Conservation (phyloP, 2,113 vertebrate genomes). For the Dasyprocta punctata region DNA sequence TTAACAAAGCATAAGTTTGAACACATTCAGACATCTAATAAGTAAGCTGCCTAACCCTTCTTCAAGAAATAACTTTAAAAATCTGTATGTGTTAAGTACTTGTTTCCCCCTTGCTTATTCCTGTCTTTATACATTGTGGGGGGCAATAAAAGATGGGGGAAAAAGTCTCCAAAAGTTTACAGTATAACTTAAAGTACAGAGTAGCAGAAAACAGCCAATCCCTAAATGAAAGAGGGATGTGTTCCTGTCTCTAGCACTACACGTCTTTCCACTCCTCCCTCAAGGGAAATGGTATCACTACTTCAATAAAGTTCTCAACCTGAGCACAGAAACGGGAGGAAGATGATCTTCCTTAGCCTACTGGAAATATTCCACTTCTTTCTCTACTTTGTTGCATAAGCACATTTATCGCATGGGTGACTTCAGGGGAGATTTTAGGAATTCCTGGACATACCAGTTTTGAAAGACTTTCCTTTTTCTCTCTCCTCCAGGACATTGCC, state of each 20-base stretch:
- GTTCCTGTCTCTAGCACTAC: background rate
- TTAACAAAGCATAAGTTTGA: conserved; percentile 28
- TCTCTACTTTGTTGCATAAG: background rate
- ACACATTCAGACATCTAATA: conserved; percentile 27
- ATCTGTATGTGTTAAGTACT: background rate
- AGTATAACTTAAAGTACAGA: background rate
- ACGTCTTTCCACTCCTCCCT: background rate
- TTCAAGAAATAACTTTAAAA: background rate
- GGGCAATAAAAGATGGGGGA: background rate
- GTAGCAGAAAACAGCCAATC: background rate
- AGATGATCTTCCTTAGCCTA: background rate
- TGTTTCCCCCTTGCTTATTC: background rate
- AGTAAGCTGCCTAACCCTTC: background rate
- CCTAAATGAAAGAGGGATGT: background rate
- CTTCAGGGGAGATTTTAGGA: background rate
- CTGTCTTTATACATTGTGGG: background rate
- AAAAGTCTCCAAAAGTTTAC: background rate
- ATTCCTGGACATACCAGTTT: background rate
- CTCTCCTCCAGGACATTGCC: background rate
- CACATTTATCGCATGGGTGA: background rate
- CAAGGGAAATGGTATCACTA: background rate
- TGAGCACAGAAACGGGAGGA: background rate
- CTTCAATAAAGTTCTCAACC: background rate
- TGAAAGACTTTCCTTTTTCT: background rate
- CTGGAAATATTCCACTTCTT: background rate